Evolutionary conservation across 1,140 invertebrate species (phyloP).

Genomic region (Dufourea novaeangliae): DNA sequence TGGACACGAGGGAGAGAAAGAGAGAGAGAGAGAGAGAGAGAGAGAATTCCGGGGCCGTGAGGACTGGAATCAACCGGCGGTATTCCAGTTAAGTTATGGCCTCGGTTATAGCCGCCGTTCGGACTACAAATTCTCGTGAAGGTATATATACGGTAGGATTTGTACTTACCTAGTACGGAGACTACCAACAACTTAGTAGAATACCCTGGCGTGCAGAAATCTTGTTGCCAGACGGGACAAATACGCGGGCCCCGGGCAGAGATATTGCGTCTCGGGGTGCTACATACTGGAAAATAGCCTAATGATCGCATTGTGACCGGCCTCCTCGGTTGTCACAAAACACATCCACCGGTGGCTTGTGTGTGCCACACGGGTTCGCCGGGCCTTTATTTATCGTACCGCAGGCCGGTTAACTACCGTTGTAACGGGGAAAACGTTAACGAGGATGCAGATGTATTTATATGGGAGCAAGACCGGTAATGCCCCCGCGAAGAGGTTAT

Average conservation of each 20-base stretch:
- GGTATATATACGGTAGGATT: slow-evolving; percentile 66
- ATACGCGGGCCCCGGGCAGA: slow-evolving; percentile 58
- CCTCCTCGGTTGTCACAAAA: slow-evolving; percentile 57
- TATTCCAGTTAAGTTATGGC: slow-evolving; percentile 69
- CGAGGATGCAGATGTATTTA: slow-evolving; percentile 51
- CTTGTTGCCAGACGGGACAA: slow-evolving; percentile 70
- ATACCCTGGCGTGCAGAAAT: slow-evolving; percentile 65
- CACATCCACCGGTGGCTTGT: slow-evolving; percentile 10
- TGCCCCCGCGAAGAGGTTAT: slow-evolving; percentile 14
- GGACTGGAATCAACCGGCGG: slow-evolving; percentile 50
- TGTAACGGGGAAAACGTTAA: slow-evolving; percentile 41
- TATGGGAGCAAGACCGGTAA: slow-evolving; percentile 23
- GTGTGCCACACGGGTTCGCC: not conserved
- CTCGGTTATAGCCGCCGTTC: slow-evolving; percentile 69
- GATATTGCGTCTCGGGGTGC: slow-evolving; percentile 59
- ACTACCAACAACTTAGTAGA: slow-evolving; percentile 63
- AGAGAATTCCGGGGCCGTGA: slow-evolving; percentile 43
- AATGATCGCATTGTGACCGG: slow-evolving; percentile 66
- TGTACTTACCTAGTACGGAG: slow-evolving; percentile 71
- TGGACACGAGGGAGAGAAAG: not conserved
- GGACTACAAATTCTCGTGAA: slow-evolving; percentile 70
- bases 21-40: not conserved
- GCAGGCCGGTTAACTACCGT: slow-evolving; percentile 21
- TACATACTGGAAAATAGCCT: slow-evolving; percentile 63
- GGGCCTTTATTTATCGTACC: slow-evolving; percentile 48